Evolutionary conservation across 2,797 vertebrate genomes (phyloP), one percentile per base, ranked within the genome.

Genomic region (Tarsius wallacei): DNA sequence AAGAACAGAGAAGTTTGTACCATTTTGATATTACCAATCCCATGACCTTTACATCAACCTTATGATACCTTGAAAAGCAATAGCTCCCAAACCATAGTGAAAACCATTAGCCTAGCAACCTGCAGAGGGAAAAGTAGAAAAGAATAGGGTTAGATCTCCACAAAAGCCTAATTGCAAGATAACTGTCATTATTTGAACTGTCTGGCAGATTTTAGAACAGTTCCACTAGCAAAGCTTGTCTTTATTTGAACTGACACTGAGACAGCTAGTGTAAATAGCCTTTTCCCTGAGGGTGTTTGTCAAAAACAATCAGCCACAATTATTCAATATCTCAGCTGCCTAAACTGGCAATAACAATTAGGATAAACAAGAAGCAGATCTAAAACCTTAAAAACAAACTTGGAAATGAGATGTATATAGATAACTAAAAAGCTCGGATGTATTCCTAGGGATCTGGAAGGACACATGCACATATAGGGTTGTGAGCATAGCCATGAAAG

Each of bases 71-170:
- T 82, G n/a, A 90, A 68, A 93, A 47, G 7, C 68, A 73, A 16
- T 31, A 66, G 1, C 22, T 90, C 8, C 26, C 33, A 55, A 80
- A 55, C 57, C 36, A 73, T 73, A 51, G 36, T 64, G 22, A 84
- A 59, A 84, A 91, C 36, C 7, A 26, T 64, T 14, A 64, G 26
- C n/a, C 36, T 88, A 73, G 47, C 21, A 59, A 12, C 15, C 49
- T 66, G 31, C 22, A 22, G 74, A 78, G 22, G 49, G 61, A 24
- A 91, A 91, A 88, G 85, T 66, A 53, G 55, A 24, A 91, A 91
- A 88, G 85, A 73, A 53, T 5, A 78, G 24, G 4, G 3, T 24
- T 26, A 8, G 21, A 42, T 49, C 19, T 59, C 57, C 68, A 78
- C 73, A 71, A 84, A 73, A 84, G 21, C 64, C 36, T 36, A 28